Evolutionary conservation across 2,888 invertebrate species (phyloP), one percentile per base, ranked within the genome.

Genomic region (Trileptium ribeirensis): DNA sequence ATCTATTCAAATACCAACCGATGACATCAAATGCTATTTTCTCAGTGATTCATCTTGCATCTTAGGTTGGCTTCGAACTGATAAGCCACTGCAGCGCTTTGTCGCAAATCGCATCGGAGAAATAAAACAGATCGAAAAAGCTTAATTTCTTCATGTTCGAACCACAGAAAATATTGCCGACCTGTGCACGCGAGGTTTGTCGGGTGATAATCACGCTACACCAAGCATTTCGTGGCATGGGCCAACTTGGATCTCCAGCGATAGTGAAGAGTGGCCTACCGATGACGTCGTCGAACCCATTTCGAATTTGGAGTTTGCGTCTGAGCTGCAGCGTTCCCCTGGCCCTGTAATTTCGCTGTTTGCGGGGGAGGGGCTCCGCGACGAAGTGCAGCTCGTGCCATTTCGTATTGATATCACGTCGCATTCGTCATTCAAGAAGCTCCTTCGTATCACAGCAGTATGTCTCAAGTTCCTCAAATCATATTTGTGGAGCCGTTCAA

Each of bases 121-220:
- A 31, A 86, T 87, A 39, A 77, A 82, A 29, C 70, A 70, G 36
- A 81, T 67, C 1, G n/a, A 40, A 3, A n/a, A n/a, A n/a, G n/a
- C n/a, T n/a, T 36, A 39, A n/a, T 86, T 87, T 84, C 82, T 82
- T 34, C 83, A 87, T 77, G 85, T 86, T 29, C 38, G 67, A 1
- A 82, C 85, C 0, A 67, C 82, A 37, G 82, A 84, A 0, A 87
- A 87, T 81, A 86, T 87, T 0, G 87, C 86, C 2, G 87, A 87
- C 81, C 79, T 83, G 8, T 83, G 84, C 0, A 85, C 19, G 36
- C 85, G 70, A 75, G 87, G 86, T 15, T 1, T 84, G 24, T n/a
- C 80, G 15, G 80, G 82, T 0, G 34, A 51, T 0, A 80, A 83
- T 31, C 78, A 85, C 8, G 8, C 67, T 3, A 36, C 79, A 1